Percentiles rank a stretch among this genome's conserved stretches.
Conservation (phyloP, 2,113 vertebrate species). For the Channa argus region DNA sequence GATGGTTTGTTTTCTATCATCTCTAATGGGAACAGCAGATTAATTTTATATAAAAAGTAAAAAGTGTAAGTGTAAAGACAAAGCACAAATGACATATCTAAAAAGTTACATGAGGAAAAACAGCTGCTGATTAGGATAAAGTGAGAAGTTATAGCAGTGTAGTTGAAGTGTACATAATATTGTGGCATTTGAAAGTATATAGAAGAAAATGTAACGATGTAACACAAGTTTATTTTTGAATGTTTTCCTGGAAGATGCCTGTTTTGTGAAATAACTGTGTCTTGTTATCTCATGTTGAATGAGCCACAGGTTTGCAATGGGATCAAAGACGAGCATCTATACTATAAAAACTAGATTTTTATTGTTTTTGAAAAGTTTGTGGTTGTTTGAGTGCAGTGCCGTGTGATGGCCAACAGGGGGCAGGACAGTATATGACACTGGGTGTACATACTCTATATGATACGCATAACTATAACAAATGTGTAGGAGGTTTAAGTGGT, state of each 20-base stretch:
- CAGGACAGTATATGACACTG: constrained; percentile 31
- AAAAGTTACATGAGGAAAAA: too few relatives aligned
- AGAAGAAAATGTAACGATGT: not conserved
- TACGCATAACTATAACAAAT: constrained; percentile 9
- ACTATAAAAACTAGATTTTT: not conserved
- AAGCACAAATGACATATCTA: not conserved
- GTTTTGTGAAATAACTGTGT: not conserved
- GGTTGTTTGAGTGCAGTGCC: constrained; percentile 4
- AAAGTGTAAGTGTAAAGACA: too few relatives aligned
- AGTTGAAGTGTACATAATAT: too few relatives aligned
- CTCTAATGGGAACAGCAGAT: too few relatives aligned
- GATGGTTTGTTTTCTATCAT: not conserved
- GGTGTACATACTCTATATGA: not conserved
- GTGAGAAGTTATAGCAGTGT: too few relatives aligned
- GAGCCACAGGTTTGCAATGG: not conserved
- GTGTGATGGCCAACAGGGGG: constrained; percentile 44
- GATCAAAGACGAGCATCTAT: not conserved
- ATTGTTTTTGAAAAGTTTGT: too few relatives aligned
- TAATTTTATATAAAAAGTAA: not conserved
- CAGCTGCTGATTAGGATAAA: too few relatives aligned
- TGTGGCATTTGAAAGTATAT: too few relatives aligned
- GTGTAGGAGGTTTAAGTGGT: constrained; percentile 47
- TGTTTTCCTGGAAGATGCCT: not conserved
- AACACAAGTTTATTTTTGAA: not conserved
- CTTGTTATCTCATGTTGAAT: not conserved